Conservation (phyloP, 2,797 vertebrate genomes). For the Scleropages formosus region DNA sequence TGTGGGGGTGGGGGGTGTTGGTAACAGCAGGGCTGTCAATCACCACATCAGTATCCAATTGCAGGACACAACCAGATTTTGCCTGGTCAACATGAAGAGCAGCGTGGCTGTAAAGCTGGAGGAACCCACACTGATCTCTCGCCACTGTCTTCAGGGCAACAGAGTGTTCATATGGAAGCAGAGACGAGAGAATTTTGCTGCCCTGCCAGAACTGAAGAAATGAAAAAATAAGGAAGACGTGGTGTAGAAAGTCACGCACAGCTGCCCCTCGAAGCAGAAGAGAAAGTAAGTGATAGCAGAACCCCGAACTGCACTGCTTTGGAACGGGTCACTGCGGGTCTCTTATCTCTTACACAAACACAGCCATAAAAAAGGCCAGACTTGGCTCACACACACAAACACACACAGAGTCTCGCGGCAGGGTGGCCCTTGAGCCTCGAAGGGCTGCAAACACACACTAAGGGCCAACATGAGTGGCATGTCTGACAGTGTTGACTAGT, state of each 20-base stretch:
- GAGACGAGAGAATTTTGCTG: background rate
- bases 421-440: constrained; percentile 28
- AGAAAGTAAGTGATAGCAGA: background rate
- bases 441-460: constrained; percentile 25
- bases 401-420: background rate
- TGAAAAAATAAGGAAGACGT: background rate
- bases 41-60: too few relatives aligned
- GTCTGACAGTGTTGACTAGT: background rate
- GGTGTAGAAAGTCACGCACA: background rate
- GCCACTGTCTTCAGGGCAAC: background rate
- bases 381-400: background rate
- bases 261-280: background rate
- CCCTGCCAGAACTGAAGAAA: too few relatives aligned
- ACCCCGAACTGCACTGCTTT: background rate
- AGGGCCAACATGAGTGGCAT: constrained; percentile 9
- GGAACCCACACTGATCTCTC: too few relatives aligned
- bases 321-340: background rate
- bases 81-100: too few relatives aligned
- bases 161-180: background rate
- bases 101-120: too few relatives aligned
- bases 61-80: too few relatives aligned
- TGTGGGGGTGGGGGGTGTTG: too few relatives aligned
- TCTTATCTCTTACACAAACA: background rate
- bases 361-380: background rate
- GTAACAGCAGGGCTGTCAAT: too few relatives aligned